Evolutionary conservation across 2,113 vertebrate species (phyloP).

Genomic region (Leucopsar rothschildi): DNA sequence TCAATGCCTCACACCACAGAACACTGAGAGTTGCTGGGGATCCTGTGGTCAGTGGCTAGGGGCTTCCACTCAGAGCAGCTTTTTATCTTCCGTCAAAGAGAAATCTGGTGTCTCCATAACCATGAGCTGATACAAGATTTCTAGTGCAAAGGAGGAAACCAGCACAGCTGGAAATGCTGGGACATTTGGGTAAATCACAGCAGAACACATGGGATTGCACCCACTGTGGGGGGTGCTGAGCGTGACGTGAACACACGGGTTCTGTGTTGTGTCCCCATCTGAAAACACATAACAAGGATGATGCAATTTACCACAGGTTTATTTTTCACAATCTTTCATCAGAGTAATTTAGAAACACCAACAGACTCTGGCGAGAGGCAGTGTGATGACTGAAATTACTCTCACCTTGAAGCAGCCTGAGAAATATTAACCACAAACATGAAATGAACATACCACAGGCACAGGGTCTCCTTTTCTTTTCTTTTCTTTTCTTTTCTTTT

Average conservation of each 20-base stretch:
- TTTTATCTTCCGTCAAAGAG: neutral
- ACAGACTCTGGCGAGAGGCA: accelerated
- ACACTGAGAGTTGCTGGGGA: no score
- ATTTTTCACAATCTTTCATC: neutral
- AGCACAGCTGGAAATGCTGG: accelerated
- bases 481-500: no score
- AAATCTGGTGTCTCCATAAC: neutral
- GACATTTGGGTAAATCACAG: neutral
- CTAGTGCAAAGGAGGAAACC: neutral
- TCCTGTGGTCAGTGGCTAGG: neutral
- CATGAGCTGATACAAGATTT: neutral
- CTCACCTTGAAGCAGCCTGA: conserved; percentile 21
- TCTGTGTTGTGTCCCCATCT: neutral
- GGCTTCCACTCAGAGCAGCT: neutral
- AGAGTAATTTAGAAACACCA: neutral
- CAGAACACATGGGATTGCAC: accelerated
- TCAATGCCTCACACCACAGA: neutral
- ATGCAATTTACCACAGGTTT: neutral
- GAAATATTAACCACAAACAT: conserved; percentile 35
- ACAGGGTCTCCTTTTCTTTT: neutral
- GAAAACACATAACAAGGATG: neutral
- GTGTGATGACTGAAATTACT: neutral
- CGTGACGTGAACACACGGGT: accelerated
- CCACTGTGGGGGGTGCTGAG: neutral
- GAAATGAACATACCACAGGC: neutral